phyloP scores from a whole-genome alignment of 2,113 vertebrate genomes.

The Malurus alboscapulatus region DNA sequence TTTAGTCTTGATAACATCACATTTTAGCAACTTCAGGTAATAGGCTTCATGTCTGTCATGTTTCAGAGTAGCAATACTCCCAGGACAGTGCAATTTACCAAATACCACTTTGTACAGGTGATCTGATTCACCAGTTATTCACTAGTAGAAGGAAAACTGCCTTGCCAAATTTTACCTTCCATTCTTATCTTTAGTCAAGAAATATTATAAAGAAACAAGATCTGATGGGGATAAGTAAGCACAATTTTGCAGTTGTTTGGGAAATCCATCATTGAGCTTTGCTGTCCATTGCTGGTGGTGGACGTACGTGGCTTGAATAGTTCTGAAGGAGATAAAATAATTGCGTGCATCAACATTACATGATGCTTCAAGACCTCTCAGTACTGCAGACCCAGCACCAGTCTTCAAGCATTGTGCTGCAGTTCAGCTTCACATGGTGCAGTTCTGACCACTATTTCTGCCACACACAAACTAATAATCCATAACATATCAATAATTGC shows the following conservation, averaged over 20 bases:
- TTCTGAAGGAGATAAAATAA: constrained; percentile 39
- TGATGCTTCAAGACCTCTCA: not conserved
- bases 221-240: constrained; percentile 19
- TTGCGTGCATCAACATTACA: not conserved
- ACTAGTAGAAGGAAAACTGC: not conserved
- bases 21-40: not conserved
- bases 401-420: not conserved
- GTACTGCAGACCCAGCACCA: not conserved
- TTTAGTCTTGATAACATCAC: constrained; percentile 11
- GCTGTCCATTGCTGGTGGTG: constrained; percentile 23
- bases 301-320: constrained; percentile 8
- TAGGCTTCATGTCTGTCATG: not conserved
- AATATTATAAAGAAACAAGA: not conserved
- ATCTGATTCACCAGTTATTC: not conserved
- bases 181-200: constrained; percentile 19
- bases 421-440: constrained; percentile 9
- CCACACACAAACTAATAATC: constrained; percentile 13
- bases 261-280: not conserved
- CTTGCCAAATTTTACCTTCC: constrained; percentile 1
- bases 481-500: constrained; percentile 70
- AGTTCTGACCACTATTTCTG: constrained; percentile 35
- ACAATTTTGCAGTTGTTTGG: not conserved
- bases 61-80: constrained; percentile 44
- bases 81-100: constrained; percentile 59
- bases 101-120: constrained; percentile 21